phyloP scores from a whole-genome alignment of 2,888 invertebrate species.

The Enoplolaimus lenunculus region DNA sequence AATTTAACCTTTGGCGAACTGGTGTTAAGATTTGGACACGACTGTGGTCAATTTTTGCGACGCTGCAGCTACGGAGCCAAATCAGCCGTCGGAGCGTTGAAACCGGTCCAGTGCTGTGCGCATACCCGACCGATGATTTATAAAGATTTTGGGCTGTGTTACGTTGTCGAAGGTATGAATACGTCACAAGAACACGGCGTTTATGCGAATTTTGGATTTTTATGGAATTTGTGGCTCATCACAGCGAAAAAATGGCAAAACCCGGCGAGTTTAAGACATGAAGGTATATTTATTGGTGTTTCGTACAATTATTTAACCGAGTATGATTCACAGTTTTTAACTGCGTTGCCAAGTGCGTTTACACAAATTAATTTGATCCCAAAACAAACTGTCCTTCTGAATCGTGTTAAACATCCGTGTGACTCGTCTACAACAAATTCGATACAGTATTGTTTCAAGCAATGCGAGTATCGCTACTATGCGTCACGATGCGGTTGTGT shows the following conservation, averaged over 20 bases:
- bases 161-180: neutral
- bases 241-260: neutral
- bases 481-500: neutral
- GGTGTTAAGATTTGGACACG: neutral
- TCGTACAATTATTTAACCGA: conserved; percentile 9
- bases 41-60: neutral
- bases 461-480: neutral
- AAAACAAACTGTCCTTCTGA: conserved; percentile 3
- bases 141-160: conserved; percentile 2
- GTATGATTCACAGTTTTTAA: conserved; percentile 12
- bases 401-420: neutral
- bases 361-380: conserved; percentile 3
- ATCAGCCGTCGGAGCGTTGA: neutral
- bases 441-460: neutral
- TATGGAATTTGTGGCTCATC: neutral
- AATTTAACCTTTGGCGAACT: neutral
- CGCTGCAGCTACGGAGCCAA: neutral
- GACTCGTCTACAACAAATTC: neutral
- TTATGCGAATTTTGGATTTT: conserved; percentile 2
- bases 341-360: conserved; percentile 4
- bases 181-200: neutral
- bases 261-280: neutral
- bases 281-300: conserved; percentile 3
- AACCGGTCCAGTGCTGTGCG: neutral
- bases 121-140: conserved; percentile 2